phyloP scores from a whole-genome alignment of 2,113 vertebrate genomes.

The Seriola quinqueradiata region DNA sequence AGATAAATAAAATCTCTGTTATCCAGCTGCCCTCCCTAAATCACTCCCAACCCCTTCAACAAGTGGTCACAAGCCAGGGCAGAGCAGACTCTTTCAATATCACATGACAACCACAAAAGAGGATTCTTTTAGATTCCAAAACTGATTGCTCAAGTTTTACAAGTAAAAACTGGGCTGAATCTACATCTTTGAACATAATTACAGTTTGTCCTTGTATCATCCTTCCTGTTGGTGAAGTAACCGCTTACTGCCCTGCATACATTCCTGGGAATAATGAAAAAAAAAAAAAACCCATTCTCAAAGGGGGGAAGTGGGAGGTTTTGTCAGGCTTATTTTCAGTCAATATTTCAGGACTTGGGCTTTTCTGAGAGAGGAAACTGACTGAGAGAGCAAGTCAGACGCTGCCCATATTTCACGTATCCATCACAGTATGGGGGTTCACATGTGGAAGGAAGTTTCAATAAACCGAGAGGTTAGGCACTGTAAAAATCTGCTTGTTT shows the following conservation, averaged over 20 bases:
- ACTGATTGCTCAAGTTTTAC: constrained; percentile 79
- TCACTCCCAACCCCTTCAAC: constrained; percentile 82
- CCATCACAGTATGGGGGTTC: constrained; percentile 55
- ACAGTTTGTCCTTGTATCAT: constrained; percentile 77
- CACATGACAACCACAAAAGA: constrained; percentile 81
- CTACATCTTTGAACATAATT: constrained; percentile 83
- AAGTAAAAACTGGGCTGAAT: constrained; percentile 81
- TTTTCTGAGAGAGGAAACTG: constrained; percentile 63
- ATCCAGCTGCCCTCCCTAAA: constrained; percentile 86
- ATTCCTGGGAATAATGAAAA: constrained; percentile 75
- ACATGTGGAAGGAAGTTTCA: constrained; percentile 55
- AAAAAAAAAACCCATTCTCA: constrained; percentile 54
- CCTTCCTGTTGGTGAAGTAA: constrained; percentile 83
- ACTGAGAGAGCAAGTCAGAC: constrained; percentile 43
- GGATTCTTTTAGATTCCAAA: constrained; percentile 76
- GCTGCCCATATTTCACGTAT: constrained; percentile 61
- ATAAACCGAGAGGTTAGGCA: constrained; percentile 54
- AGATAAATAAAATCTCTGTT: constrained; percentile 85
- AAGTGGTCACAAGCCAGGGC: constrained; percentile 81
- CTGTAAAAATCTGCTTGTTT: constrained; percentile 70
- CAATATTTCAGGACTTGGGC: constrained; percentile 65
- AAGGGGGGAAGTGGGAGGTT: constrained; percentile 76
- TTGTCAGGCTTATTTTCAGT: constrained; percentile 71
- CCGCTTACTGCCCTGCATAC: constrained; percentile 71
- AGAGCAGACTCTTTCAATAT: constrained; percentile 78